These are phyloP conservation scores for Tribolium castaneum DNA, from an alignment of 1,140 invertebrate species.

Conservation along the genomic window DNA sequence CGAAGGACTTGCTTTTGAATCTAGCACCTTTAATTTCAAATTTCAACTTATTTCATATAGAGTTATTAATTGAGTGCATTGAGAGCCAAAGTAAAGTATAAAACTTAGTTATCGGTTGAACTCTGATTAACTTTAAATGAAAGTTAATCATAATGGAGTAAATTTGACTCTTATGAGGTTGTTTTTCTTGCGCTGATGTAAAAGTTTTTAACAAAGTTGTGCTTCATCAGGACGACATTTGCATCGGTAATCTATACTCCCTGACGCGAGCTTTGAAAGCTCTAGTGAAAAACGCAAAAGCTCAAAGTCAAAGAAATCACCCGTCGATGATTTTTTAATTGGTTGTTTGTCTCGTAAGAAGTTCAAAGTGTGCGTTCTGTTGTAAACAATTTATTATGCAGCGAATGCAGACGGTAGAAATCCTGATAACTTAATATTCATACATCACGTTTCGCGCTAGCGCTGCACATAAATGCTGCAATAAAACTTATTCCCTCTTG, in stretches of 20 bases:
- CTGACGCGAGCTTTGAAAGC: slow-evolving; percentile 3
- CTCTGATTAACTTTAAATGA: neutral
- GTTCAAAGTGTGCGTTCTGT: neutral
- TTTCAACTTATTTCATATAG: neutral
- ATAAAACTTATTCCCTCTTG: slow-evolving; percentile 19
- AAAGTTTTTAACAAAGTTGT: slow-evolving; percentile 29
- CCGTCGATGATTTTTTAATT: slow-evolving; percentile 4
- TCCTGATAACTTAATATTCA: neutral
- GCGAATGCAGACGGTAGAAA: neutral
- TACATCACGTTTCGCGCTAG: neutral
- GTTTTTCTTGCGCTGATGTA: slow-evolving; percentile 1
- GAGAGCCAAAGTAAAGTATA: neutral
- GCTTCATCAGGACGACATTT: slow-evolving; percentile 25
- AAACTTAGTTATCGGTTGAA: neutral
- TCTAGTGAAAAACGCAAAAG: slow-evolving; percentile 15
- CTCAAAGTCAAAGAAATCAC: slow-evolving; percentile 10
- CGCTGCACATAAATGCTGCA: neutral
- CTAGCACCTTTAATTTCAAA: neutral
- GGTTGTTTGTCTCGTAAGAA: neutral
- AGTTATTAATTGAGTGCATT: neutral
- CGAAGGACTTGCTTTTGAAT: neutral
- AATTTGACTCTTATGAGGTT: slow-evolving; percentile 8
- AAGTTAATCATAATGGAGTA: neutral
- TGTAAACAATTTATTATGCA: slow-evolving; percentile 13
- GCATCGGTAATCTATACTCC: slow-evolving; percentile 32